Evolutionary conservation across 2,113 vertebrate species (phyloP), one percentile per base, ranked within the genome.

Genomic region (Speoplatyrhinus poulsoni): DNA sequence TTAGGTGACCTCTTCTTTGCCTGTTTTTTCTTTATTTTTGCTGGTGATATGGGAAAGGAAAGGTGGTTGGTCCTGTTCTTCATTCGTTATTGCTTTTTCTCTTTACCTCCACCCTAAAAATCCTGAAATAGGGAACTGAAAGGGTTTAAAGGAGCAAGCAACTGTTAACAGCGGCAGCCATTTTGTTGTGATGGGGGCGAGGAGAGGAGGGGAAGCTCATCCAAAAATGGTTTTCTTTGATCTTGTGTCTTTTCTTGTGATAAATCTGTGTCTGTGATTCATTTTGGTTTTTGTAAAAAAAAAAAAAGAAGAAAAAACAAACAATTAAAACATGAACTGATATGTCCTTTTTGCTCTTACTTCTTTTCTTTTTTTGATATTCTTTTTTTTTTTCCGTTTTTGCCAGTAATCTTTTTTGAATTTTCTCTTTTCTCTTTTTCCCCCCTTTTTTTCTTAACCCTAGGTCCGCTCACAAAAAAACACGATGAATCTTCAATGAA

Each of bases 401-500:
- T 94, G 90, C 91, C 91, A 93, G 92, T 93, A 94, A 94, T 93
- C 93, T 92, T 94, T 93, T 93, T 94, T 94, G 93, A 93, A 93
- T 94, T 94, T 94, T 92, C 89, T 93, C 92, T 93, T 93, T 93
- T 89, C 90, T 92, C 90, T 92, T 92, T 93, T 92, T 91, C 91
- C 91, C 91, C 90, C 90, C 86, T 95, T 95, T 94, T 96, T 94
- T 95, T 95, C 94, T 95, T 93, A 95, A 94, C 95, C 94, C 93
- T 96, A 96, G 95, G 95, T 96, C 95, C 94, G 92, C 94, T 96
- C 94, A 95, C 95, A 94, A 96, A 96, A 96, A 96, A 96, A 94
- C 91, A 90, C n/a, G 92, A 94, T 91, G 93, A 94, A 90, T 93
- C 93, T 88, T 87, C 93, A 91, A 93, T 91, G 89, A 94, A 94